Base-by-base conservation (phyloP, 2,113 vertebrate species). In the Neotoma lepida region DNA sequence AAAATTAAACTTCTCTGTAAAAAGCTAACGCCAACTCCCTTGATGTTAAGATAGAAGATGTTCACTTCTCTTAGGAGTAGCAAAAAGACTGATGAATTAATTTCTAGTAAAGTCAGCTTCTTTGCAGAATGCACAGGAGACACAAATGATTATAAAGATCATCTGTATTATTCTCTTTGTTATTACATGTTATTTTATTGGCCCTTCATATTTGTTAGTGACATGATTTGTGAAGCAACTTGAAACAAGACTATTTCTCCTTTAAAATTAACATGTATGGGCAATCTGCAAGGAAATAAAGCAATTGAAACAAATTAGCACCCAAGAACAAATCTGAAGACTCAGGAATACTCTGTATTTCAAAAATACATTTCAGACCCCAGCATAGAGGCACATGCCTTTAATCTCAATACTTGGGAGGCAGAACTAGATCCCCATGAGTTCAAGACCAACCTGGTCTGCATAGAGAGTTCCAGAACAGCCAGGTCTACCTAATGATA, bases 1-100 rank as follows among this genome's bases (percentile, higher is more conserved):
- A 33, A 71, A 90, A 88, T 73, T 87, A 87, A 73, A 91, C n/a
- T 81, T 87, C 44, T 87, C 54, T 87, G 76, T 46, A 66, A 30
- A 26, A 76, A 76, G 73, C 2, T 46, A 28, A 76, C 18, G 44
- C 22, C 89, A 94, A 54, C 76, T 87, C n/a, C 28, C 64, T 87
- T 94, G 56, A 28, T 46, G 26, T 33, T 71, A 88, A 54, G 35
- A 88, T 10, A 88, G 15, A 91, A 66, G 80, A 35, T 88, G 58
- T 4, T 58, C n/a, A 88, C 41, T 41, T 86, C 22, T 74, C 76
- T 82, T 66, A 74, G n/a, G 24, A 56, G 46, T 56, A 81, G n/a
- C 33, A n/a, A 70, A 73, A 56, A 56, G 10, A 54, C 17, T 91
- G 28, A 91, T 88, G 24, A 87, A 74, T 66, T 90, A 68, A 71